phyloP scores from a whole-genome alignment of 2,113 vertebrate genomes.

The Athene noctua region DNA sequence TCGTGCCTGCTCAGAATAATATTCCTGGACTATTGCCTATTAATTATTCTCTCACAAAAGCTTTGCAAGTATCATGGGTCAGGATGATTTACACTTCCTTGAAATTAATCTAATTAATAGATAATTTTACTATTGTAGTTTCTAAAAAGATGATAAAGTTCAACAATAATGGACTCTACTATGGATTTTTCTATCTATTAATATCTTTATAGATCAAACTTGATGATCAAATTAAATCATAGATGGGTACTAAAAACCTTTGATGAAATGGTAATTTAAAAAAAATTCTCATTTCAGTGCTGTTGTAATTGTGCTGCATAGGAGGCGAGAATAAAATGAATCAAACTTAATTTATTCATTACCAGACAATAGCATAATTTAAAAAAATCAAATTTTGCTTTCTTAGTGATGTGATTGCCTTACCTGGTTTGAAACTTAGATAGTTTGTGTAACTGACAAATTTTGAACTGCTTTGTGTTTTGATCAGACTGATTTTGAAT shows the following conservation, averaged over 20 bases:
- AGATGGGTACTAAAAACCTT: conserved; percentile 45
- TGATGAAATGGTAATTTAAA: conserved; percentile 43
- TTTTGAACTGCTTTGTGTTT: neutral
- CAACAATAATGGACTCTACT: conserved; percentile 59
- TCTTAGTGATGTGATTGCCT: neutral
- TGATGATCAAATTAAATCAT: conserved; percentile 38
- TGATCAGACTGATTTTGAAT: neutral
- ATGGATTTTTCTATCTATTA: conserved; percentile 61
- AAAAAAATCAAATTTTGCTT: neutral
- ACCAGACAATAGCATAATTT: conserved; percentile 43
- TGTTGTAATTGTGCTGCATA: conserved; percentile 41
- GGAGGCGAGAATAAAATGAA: conserved; percentile 44
- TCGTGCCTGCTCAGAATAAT: neutral
- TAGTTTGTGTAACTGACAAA: neutral
- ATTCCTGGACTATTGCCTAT: conserved; percentile 23
- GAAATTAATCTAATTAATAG: conserved; percentile 67
- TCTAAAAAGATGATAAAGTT: conserved; percentile 48
- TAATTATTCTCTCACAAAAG: conserved; percentile 55
- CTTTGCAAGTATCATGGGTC: conserved; percentile 35
- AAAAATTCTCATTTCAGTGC: neutral
- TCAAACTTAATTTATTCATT: conserved; percentile 52
- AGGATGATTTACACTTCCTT: conserved; percentile 61
- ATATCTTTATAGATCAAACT: conserved; percentile 49
- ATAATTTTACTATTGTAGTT: conserved; percentile 60
- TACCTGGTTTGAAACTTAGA: neutral